Percentiles rank a stretch among this genome's conserved stretches.
phyloP scores from a whole-genome alignment of 2,888 invertebrate genomes.

The Endomychus coccineus region DNA sequence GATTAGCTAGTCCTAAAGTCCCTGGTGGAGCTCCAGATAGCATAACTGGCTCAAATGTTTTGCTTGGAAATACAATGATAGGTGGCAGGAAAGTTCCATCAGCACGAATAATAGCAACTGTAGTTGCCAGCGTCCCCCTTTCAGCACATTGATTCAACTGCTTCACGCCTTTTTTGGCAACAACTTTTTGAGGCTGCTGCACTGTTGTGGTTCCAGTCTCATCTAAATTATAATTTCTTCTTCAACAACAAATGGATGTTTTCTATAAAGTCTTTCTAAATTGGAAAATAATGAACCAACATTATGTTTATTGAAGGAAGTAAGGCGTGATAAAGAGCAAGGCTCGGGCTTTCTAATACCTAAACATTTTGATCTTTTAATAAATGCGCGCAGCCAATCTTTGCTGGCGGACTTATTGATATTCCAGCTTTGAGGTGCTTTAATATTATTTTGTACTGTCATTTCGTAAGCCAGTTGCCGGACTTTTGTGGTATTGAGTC shows the following conservation, averaged over 20 bases:
- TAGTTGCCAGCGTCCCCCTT: constrained; percentile 34
- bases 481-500: too few relatives aligned
- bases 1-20: constrained; percentile 33
- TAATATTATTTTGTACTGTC: too few relatives aligned
- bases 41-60: constrained; percentile 31
- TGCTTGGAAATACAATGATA: constrained; percentile 34
- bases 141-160: constrained; percentile 31
- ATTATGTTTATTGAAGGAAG: constrained; percentile 23
- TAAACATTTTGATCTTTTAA: too few relatives aligned
- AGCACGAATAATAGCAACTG: constrained; percentile 31
- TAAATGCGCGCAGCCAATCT: too few relatives aligned
- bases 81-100: constrained; percentile 25
- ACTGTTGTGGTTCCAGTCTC: constrained; percentile 22
- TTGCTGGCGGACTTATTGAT: too few relatives aligned
- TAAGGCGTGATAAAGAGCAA: constrained; percentile 22
- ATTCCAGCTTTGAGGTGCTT: too few relatives aligned
- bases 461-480: too few relatives aligned
- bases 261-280: constrained; percentile 13
- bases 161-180: constrained; percentile 22
- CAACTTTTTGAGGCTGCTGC: constrained; percentile 21
- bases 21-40: constrained; percentile 33
- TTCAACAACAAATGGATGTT: constrained; percentile 15
- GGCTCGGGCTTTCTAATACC: constrained; percentile 23
- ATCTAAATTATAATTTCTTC: too few relatives aligned
- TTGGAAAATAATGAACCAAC: constrained; percentile 19